Base-by-base conservation (phyloP, 1,140 invertebrate species). In the Drosophila mayri region DNA sequence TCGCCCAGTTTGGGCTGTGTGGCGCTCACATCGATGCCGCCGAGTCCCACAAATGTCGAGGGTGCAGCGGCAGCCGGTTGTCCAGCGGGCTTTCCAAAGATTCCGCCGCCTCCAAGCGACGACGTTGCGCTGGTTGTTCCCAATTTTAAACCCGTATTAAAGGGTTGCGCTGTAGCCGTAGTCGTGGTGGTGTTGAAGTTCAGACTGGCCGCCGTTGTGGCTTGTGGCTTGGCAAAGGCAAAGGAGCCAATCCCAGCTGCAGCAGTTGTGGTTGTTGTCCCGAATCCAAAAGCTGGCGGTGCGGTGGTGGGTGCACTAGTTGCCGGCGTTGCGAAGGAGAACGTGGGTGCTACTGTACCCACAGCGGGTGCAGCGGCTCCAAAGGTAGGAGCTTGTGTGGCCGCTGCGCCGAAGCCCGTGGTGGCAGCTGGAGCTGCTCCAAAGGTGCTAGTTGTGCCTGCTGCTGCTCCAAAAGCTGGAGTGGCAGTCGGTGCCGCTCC, bases 21-120 rank as follows among this genome's bases (percentile, higher is more conserved):
- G 18, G 94, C 93, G 37, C 94, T 93, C 75, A 95, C 83, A 81
- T 93, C 95, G 37, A 96, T 92, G 16, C 95, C 96, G 7, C 96
- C 96, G 4, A 96, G 92, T 9, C 96, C 96, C 5, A 94, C 87
- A 58, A 92, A 93, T 10, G 73, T 44, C 0, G 92, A 62, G 25
- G 81, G 57, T 22, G 83, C 73, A 60, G 87, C 47, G 4, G 88
- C 54, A 6, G 86, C 57, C 3, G 87, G 38, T 38, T 78, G 83
- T 4, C 47, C 58, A 6, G 71, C 38, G 7, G 75, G 93, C 50
- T 90, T 79, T 44, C 92, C 93, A 75, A 94, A 93, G 43, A 94
- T 87, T 52, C 79, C 61, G 30, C 79, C 77, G 28, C 67, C 76
- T 77, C 66, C 64, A 16, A 68, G 35, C 20, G 46, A 44, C 6